Percentiles rank a stretch among this genome's conserved stretches.
phyloP scores from a whole-genome alignment of 1,140 invertebrate genomes.

The Lepidostoma basale region DNA sequence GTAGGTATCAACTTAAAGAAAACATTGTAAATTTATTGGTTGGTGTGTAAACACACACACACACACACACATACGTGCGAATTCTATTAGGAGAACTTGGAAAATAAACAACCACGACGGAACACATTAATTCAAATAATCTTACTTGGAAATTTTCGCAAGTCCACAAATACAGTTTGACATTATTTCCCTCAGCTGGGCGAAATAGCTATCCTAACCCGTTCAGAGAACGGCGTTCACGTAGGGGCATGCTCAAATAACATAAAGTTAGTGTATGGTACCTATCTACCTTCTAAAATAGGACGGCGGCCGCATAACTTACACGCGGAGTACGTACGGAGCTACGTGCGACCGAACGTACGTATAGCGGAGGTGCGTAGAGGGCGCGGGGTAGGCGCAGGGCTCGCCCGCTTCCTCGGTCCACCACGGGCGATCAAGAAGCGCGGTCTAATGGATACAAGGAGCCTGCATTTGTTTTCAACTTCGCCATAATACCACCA shows the following conservation, averaged over 20 bases:
- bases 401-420: constrained; percentile 33
- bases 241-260: constrained; percentile 43
- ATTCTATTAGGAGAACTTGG: no score
- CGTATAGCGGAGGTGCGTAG: constrained; percentile 26
- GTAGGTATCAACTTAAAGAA: no score
- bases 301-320: constrained; percentile 30
- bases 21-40: no score
- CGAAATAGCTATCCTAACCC: constrained; percentile 33
- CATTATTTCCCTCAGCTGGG: neutral
- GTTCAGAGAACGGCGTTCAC: no score
- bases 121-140: neutral
- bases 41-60: no score
- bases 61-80: no score
- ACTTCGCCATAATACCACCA: no score
- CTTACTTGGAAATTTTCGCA: neutral
- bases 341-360: constrained; percentile 2
- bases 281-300: constrained; percentile 36
- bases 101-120: neutral
- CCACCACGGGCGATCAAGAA: constrained; percentile 34
- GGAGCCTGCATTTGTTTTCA: neutral
- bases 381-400: no score
- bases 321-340: constrained; percentile 4
- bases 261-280: constrained; percentile 37
- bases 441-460: no score
- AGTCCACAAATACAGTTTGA: constrained; percentile 7